Percentiles rank a stretch among this genome's conserved stretches.
These are phyloP conservation scores for Nothura maculosa DNA, from an alignment of 2,797 vertebrate genomes.

Conservation along the genomic window DNA sequence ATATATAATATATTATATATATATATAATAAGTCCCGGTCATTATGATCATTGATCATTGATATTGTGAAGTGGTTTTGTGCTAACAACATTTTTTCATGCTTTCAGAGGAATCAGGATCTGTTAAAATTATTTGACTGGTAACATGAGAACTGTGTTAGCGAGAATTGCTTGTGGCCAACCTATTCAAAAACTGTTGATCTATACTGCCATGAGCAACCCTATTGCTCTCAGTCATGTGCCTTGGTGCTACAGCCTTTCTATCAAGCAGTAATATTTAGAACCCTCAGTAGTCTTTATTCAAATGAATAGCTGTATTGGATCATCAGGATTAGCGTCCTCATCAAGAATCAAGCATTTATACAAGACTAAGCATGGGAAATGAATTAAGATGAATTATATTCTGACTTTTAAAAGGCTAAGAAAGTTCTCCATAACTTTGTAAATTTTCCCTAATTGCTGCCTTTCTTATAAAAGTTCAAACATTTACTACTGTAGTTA, in stretches of 20 bases:
- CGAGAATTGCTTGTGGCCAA: neutral
- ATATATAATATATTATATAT: no score
- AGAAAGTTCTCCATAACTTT: neutral
- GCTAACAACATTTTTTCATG: neutral
- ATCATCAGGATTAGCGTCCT: neutral
- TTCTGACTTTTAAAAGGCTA: slow-evolving; percentile 31
- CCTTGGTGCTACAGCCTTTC: neutral
- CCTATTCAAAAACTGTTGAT: neutral
- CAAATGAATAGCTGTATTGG: neutral
- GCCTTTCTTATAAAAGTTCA: slow-evolving; percentile 38
- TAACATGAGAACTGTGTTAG: neutral
- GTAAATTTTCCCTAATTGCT: slow-evolving; percentile 23
- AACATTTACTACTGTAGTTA: slow-evolving; percentile 14
- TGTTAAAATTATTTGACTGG: neutral
- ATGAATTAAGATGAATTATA: slow-evolving; percentile 36
- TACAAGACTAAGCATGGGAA: slow-evolving; percentile 1
- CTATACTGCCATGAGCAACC: neutral
- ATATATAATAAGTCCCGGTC: neutral
- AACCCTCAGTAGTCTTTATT: neutral
- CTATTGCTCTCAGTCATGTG: neutral
- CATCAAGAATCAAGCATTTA: slow-evolving; percentile 35
- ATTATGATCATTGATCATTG: neutral
- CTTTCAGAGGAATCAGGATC: neutral
- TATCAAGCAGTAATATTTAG: neutral
- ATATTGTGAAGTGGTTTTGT: neutral